phyloP scores from a whole-genome alignment of 2,797 vertebrate genomes.

The Euthynnus affinis region DNA sequence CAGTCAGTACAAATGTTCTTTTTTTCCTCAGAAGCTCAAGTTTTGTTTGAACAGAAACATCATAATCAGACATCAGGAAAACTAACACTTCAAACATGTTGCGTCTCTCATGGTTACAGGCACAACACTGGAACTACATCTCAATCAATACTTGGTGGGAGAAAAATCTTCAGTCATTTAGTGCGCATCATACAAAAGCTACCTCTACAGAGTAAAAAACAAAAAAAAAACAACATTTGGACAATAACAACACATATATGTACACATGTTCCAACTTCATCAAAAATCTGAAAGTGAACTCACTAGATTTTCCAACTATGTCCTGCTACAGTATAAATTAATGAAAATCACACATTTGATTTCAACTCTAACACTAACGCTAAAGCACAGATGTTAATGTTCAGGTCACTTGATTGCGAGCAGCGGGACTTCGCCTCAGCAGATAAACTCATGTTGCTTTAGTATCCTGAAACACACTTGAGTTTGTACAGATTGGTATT shows the following conservation, averaged over 20 bases:
- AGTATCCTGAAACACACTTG: not conserved
- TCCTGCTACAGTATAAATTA: slow-evolving; percentile 73
- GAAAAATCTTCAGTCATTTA: slow-evolving; percentile 53
- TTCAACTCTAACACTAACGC: slow-evolving; percentile 52
- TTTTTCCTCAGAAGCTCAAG: slow-evolving; percentile 58
- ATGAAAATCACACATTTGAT: slow-evolving; percentile 56
- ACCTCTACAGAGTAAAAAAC: slow-evolving; percentile 61
- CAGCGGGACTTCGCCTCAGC: slow-evolving; percentile 16
- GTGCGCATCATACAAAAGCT: slow-evolving; percentile 59
- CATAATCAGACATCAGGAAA: slow-evolving; percentile 45
- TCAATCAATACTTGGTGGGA: slow-evolving; percentile 41
- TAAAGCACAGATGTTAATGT: slow-evolving; percentile 47
- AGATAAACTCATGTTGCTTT: not conserved
- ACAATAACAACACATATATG: slow-evolving; percentile 48
- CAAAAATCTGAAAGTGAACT: slow-evolving; percentile 41
- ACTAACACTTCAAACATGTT: slow-evolving; percentile 40
- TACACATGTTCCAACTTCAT: slow-evolving; percentile 56
- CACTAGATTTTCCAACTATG: slow-evolving; percentile 56
- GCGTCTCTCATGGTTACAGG: slow-evolving; percentile 35
- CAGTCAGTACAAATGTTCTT: slow-evolving; percentile 70
- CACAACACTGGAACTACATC: slow-evolving; percentile 33
- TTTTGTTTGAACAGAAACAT: slow-evolving; percentile 62
- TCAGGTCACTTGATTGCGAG: slow-evolving; percentile 13
- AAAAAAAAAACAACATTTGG: slow-evolving; percentile 42
- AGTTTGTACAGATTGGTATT: not conserved